Base-by-base conservation (phyloP, 2,113 vertebrate species). In the Phoxinus phoxinus region DNA sequence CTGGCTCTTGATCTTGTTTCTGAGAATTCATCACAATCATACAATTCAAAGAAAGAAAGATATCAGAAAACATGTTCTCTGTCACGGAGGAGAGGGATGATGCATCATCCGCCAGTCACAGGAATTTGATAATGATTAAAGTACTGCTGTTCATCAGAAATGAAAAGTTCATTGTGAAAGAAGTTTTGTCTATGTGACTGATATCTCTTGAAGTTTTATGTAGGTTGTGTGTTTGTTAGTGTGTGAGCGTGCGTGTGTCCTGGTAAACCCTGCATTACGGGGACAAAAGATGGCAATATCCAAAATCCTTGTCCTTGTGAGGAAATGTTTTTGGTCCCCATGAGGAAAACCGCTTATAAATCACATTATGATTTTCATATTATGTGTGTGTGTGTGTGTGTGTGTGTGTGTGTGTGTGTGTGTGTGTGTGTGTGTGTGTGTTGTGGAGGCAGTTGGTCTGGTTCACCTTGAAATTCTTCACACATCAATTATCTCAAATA, bases 401-500 rank as follows among this genome's bases (percentile, higher is more conserved):
- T 46, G 51, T 67, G 73, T 79, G 63, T 86, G 84, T 73, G 37
- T 41, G 7, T 37, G 37, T 37, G 7, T 37, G 37, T 8, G 35
- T 35, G 32, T 35, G 37, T 61, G 19, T 46, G 51, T 67, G 73
- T 79, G 63, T 86, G 84, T 73, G 84, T 41, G 51, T 6, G 48
- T 5, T 53, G 17, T 51, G 17, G 46, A 48, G 51, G 41, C 53
- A 58, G 84, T 86, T 65, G 27, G 59, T 79, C n/a, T 46, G 35
- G 65, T 69, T 32, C 32, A 21, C 32, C 32, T 69, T 69, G 19
- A 37, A 69, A 69, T 69, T 44, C 48, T 59, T 81, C n/a, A 81
- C 85, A 86, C 32, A 72, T 41, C 76, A 84, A 71, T 84, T 61
- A 75, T 30, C 71, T 84, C 81, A 88, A 23, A 86, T 76, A 84